A percentile compares a stretch with the other conserved stretches of the same genome.
Conservation (phyloP, 2,888 invertebrate genomes). For the Aleiodes leptofemur region DNA sequence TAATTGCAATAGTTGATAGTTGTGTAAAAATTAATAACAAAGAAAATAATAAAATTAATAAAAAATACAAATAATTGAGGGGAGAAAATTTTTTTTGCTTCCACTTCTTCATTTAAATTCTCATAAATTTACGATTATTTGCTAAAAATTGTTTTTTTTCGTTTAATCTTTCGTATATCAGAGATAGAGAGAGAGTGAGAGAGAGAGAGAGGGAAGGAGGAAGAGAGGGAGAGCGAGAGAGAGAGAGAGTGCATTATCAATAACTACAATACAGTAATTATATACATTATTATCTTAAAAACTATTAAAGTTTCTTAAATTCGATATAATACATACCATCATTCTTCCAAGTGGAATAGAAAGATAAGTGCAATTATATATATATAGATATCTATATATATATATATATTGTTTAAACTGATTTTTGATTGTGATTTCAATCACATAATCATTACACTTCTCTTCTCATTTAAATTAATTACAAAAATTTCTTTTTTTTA, state of each 20-base stretch:
- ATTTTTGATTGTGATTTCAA: conserved; percentile 34
- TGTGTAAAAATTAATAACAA: conserved; percentile 73
- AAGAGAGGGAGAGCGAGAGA: background rate
- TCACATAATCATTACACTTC: too few relatives aligned
- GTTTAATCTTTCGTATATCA: conserved; percentile 1
- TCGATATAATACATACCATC: conserved; percentile 60
- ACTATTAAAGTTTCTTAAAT: conserved; percentile 64
- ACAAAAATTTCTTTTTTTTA: background rate
- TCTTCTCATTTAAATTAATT: background rate
- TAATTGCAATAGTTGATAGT: conserved; percentile 72
- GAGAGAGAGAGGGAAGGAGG: background rate
- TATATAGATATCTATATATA: background rate
- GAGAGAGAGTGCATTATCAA: conserved; percentile 26
- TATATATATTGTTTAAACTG: background rate
- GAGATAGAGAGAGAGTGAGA: background rate
- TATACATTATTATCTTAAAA: conserved; percentile 71
- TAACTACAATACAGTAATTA: conserved; percentile 67
- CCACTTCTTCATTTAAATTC: background rate
- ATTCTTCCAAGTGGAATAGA: background rate
- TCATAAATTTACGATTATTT: conserved; percentile 34
- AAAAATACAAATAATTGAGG: conserved; percentile 36
- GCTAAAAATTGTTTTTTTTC: conserved; percentile 36
- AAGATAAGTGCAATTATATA: conserved; percentile 6
- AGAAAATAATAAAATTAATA: conserved; percentile 56
- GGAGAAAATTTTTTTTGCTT: conserved; percentile 12